phyloP scores from a whole-genome alignment of 2,797 vertebrate genomes.

The Acanthornis magna region DNA sequence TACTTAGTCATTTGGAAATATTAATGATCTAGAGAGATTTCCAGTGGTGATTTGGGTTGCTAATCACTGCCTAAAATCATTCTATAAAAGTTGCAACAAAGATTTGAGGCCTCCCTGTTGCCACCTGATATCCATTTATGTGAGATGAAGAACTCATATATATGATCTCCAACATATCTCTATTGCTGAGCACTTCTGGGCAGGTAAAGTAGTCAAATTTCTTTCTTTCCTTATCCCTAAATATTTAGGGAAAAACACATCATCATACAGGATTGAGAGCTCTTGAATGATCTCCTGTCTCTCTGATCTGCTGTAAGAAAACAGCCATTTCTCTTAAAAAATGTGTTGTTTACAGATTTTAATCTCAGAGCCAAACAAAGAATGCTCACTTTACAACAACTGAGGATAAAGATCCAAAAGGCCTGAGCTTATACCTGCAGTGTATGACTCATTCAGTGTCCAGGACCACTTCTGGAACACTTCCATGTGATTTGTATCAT shows the following conservation, averaged over 20 bases:
- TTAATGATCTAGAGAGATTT: neutral
- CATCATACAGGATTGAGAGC: neutral
- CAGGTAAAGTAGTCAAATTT: neutral
- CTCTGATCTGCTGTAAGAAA: neutral
- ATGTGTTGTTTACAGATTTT: conserved; percentile 9
- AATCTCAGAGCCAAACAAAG: conserved; percentile 15
- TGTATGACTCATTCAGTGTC: conserved; percentile 54
- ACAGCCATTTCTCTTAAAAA: neutral
- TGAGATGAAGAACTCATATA: neutral
- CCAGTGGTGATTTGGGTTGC: neutral
- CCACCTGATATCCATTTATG: neutral
- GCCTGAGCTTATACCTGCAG: neutral
- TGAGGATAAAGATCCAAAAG: neutral
- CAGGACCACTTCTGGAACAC: neutral
- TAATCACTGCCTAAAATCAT: neutral
- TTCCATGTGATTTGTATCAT: conserved; percentile 28
- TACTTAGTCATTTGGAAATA: neutral
- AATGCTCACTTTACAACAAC: neutral
- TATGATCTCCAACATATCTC: neutral
- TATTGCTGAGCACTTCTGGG: too few relatives aligned
- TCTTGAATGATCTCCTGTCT: neutral
- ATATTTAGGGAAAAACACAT: neutral
- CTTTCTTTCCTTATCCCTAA: neutral
- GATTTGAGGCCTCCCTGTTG: neutral
- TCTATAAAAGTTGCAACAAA: neutral